Evolutionary conservation across 2,888 invertebrate species (phyloP), one percentile per base, ranked within the genome.

Genomic region (Nemapogon koenigi): DNA sequence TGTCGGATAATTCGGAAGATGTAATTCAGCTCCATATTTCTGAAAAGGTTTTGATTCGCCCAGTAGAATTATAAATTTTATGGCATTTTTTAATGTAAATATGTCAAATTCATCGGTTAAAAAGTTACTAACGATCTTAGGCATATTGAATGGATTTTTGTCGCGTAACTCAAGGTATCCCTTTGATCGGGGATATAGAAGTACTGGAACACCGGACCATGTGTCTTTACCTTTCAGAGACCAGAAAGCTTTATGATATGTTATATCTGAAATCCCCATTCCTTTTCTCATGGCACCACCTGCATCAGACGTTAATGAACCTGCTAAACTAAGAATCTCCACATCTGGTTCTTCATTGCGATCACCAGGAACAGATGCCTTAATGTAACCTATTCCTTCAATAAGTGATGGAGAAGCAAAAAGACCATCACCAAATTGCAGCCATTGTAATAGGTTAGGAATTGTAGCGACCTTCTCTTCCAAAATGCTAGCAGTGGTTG

Each of bases 121-220:
- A 55, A 93, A 94, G 49, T 94, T 90, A 0, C 91, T 88, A 50
- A 89, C 85, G 40, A 95, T 81, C 42, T 86, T 79, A 0, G 95
- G 93, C 52, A 86, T 83, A 2, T 88, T 84, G 37, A 84, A 81
- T 0, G 93, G 91, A 66, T 91, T 84, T n/a, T 81, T 83, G 19
- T 88, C 87, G 48, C 83, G 82, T 1, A 96, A 76, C 55, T 81
- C 83, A 0, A 93, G 55, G 6, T 81, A 81, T 0, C 93, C 92
- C 41, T 80, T 79, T 3, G 91, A 91, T 57, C 84, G 83, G 0
- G 93, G 92, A 48, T 88, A 83, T 37, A 90, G 81, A 11, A 91
- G 68, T 58, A 90, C 85, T 0, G 89, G 84, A 40, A 88, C 75
- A n/a, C 86, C 76, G 25, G 79, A 83, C 72, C 82, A 87, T 22